Conservation (phyloP, 2,888 invertebrate species). For the Harmothoe impar region DNA sequence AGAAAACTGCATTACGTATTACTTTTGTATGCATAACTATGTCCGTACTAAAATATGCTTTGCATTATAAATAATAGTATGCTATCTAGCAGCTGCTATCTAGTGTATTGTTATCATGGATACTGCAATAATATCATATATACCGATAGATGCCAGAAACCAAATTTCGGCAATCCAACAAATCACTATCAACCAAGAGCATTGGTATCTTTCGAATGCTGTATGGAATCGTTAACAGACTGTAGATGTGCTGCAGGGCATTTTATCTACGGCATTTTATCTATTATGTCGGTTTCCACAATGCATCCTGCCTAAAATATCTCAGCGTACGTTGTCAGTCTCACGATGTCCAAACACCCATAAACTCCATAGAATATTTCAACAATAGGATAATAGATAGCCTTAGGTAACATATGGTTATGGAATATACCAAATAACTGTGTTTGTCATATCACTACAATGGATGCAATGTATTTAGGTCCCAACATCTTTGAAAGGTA, state of each 20-base stretch:
- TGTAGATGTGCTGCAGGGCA: not conserved
- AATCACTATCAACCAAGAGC: too few relatives aligned
- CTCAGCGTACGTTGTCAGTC: not conserved
- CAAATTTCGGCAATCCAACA: too few relatives aligned
- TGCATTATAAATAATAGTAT: too few relatives aligned
- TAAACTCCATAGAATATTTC: not conserved
- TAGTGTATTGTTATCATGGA: too few relatives aligned
- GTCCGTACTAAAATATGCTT: too few relatives aligned
- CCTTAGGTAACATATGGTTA: conserved; percentile 22
- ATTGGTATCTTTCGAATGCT: not conserved
- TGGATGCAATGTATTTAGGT: not conserved
- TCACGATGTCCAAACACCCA: not conserved
- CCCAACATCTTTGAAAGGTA: too few relatives aligned
- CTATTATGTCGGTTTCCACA: not conserved
- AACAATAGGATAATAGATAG: not conserved
- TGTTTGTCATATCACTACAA: not conserved
- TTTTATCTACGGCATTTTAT: not conserved
- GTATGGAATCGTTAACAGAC: not conserved
- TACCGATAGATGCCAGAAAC: too few relatives aligned
- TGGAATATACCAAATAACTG: conserved; percentile 27
- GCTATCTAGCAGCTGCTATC: too few relatives aligned
- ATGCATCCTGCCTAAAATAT: not conserved
- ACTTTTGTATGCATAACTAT: too few relatives aligned
- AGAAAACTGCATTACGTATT: too few relatives aligned
- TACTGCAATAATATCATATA: too few relatives aligned